Evolutionary conservation across 1,140 invertebrate species (phyloP).

Genomic region (Brachystomella parvula): DNA sequence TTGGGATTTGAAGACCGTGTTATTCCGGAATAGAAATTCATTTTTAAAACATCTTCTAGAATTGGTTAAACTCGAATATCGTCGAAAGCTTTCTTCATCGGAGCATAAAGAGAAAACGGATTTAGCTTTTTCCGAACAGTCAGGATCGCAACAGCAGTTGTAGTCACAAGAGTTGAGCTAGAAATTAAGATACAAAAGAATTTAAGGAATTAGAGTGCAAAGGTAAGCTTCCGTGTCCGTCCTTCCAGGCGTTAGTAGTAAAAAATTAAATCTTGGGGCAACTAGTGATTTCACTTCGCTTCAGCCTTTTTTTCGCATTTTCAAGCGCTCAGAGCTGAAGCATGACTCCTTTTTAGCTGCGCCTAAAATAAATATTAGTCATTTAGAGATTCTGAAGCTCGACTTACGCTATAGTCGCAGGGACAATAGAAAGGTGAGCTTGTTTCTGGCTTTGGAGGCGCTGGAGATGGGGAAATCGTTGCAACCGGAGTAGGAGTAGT

Average conservation of each 20-base stretch:
- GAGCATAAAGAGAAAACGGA: constrained; percentile 52
- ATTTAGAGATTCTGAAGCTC: background rate
- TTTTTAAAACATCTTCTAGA: constrained; percentile 44
- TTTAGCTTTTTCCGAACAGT: constrained; percentile 53
- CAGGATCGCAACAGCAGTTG: constrained; percentile 66
- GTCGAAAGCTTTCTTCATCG: constrained; percentile 29
- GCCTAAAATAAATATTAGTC: background rate
- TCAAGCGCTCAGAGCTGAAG: too few species aligned
- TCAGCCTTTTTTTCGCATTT: too few species aligned
- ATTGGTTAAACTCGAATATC: constrained; percentile 36
- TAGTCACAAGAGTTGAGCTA: constrained; percentile 58
- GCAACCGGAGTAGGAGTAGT: background rate
- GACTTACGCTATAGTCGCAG: constrained; percentile 35
- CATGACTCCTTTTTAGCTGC: background rate
- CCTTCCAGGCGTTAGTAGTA: too few species aligned
- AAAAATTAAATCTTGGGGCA: too few species aligned
- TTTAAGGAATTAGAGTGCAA: too few species aligned
- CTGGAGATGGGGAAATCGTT: background rate
- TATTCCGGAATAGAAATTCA: constrained; percentile 45
- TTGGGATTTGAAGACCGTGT: constrained; percentile 43
- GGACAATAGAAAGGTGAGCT: constrained; percentile 24
- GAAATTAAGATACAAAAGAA: constrained; percentile 29
- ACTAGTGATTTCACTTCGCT: too few species aligned
- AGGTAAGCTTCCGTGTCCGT: too few species aligned
- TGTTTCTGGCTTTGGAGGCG: background rate